Evolutionary conservation across 2,113 vertebrate genomes (phyloP), one percentile per base, ranked within the genome.

Genomic region (Probosciger aterrimus): DNA sequence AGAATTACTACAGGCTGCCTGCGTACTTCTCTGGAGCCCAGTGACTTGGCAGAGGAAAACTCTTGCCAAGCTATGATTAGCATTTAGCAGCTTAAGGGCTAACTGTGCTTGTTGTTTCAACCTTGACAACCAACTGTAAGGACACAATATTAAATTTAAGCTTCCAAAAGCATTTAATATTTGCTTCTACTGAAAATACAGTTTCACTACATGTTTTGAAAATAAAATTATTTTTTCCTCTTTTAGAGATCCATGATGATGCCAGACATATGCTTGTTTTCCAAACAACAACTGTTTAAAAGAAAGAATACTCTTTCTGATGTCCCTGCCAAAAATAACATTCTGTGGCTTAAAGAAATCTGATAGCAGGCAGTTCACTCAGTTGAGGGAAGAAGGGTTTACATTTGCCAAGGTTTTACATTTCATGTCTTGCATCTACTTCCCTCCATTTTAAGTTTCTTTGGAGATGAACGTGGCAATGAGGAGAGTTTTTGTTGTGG

Each of bases 241-340:
- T 95, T 93, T 94, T 86, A 95, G 95, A 97, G 96, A 91, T 28
- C 64, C 41, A 85, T 70, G 81, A 73, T 62, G 90, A 96, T 91
- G 81, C 95, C 90, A 96, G 88, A 96, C 97, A 98, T 97, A 98
- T 98, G 97, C 88, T 97, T 97, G 92, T 95, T 97, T 97, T 98
- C 98, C 97, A 98, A 98, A 98, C 96, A 98, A 97, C 98, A 97
- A 97, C 96, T 98, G 97, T 93, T 97, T 92, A 93, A 90, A 96
- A 94, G 93, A 80, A 85, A 94, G 91, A 97, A 95, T 76, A 96
- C 49, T 95, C 96, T 88, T 96, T 97, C 62, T 97, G 95, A 96
- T 77, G 89, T 97, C 92, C 90, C 86, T 96, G 97, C 97, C 97
- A 98, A 97, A 94, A 97, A 94, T 27, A 96, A 94, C 87, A 95